A percentile compares a stretch with the other conserved stretches of the same genome.
Conservation (phyloP, 2,113 vertebrate genomes). For the Odontophorus gujanensis region DNA sequence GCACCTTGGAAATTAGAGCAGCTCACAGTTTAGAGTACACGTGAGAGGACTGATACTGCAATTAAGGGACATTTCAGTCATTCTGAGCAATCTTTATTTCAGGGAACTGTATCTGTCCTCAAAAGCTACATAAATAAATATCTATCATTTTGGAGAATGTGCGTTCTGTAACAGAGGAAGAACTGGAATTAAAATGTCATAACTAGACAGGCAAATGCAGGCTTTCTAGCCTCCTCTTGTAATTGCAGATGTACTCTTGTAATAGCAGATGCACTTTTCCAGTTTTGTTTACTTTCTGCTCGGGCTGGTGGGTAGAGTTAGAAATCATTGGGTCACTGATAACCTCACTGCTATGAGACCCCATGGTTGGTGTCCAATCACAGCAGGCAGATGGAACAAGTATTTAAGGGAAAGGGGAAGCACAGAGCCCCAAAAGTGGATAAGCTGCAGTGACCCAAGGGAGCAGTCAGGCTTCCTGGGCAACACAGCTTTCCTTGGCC, state of each 20-base stretch:
- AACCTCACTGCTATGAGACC: not conserved
- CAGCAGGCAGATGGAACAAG: not conserved
- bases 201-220: constrained; percentile 19
- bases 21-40: not conserved
- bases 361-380: not conserved
- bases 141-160: not conserved
- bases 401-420: not conserved
- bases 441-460: not conserved
- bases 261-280: not conserved
- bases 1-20: constrained; percentile 23
- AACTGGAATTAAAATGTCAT: constrained; percentile 33
- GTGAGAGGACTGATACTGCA: not conserved
- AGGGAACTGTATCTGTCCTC: not conserved
- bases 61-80: constrained; percentile 20
- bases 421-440: not conserved
- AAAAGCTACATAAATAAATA: constrained; percentile 17
- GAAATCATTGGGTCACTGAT: not conserved
- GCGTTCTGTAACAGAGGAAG: not conserved
- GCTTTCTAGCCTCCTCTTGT: not conserved
- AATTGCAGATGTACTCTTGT: not conserved
- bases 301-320: not conserved
- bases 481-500: not conserved
- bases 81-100: not conserved
- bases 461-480: not conserved
- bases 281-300: not conserved